Percentiles rank a stretch among this genome's conserved stretches.
phyloP scores from a whole-genome alignment of 2,797 vertebrate species.

The Sebastes itinus region DNA sequence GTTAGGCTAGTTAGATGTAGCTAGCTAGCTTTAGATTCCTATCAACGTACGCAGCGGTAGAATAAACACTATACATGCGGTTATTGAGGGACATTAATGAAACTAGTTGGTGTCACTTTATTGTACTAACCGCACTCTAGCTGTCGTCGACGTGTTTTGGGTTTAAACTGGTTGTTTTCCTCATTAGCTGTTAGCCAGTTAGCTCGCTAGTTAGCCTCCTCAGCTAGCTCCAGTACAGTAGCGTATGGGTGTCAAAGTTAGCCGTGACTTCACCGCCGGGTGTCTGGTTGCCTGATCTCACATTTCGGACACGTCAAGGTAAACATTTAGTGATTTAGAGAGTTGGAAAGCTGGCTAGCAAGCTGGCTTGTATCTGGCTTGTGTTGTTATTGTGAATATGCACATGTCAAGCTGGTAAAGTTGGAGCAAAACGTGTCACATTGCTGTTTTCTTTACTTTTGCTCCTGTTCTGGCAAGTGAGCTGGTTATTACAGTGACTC shows the following conservation, averaged over 20 bases:
- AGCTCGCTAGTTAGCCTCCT: slow-evolving; percentile 50
- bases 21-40: slow-evolving; percentile 62
- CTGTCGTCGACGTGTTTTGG: not conserved
- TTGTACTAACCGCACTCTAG: not conserved
- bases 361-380: not conserved
- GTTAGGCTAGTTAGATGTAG: slow-evolving; percentile 77
- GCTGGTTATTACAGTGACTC: not conserved
- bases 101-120: not conserved
- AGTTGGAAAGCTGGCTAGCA: no score
- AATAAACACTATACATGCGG: slow-evolving; percentile 8
- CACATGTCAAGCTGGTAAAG: slow-evolving; percentile 28
- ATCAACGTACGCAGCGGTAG: slow-evolving; percentile 35
- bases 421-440: slow-evolving; percentile 18
- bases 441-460: slow-evolving; percentile 21
- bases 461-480: slow-evolving; percentile 3
- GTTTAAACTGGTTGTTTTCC: not conserved
- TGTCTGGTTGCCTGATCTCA: slow-evolving; percentile 72
- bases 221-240: slow-evolving; percentile 41
- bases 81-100: not conserved
- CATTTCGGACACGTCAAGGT: slow-evolving; percentile 84
- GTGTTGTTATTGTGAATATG: not conserved
- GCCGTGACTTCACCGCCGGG: slow-evolving; percentile 73
- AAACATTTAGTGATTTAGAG: slow-evolving; percentile 55
- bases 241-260: slow-evolving; percentile 76
- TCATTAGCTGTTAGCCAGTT: slow-evolving; percentile 13